Evolutionary conservation across 2,113 vertebrate genomes (phyloP).

Genomic region (Pomatostomus ruficeps): DNA sequence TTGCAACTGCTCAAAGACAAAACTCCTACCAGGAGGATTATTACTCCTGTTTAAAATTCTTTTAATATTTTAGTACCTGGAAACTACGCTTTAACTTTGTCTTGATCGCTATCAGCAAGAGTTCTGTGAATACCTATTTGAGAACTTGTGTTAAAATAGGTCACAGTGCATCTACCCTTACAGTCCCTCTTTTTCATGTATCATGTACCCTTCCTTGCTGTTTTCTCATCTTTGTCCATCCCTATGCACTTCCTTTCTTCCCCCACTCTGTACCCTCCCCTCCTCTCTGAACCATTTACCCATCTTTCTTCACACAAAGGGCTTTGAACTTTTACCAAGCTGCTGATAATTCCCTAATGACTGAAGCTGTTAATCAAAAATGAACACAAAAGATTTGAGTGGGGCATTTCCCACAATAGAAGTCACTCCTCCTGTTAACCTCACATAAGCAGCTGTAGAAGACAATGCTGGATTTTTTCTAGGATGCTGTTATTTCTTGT

Average conservation of each 20-base stretch:
- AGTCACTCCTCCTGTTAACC: slow-evolving; percentile 39
- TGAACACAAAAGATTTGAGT: slow-evolving; percentile 46
- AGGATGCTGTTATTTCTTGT: background rate
- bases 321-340: slow-evolving; percentile 51
- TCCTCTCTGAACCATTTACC: background rate
- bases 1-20: background rate
- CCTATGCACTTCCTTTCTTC: background rate
- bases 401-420: slow-evolving; percentile 36
- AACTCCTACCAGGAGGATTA: background rate
- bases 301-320: slow-evolving; percentile 37
- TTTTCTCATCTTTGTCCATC: background rate
- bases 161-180: background rate
- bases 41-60: background rate
- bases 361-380: slow-evolving; percentile 51
- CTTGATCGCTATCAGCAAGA: background rate
- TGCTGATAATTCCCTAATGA: background rate
- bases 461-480: slow-evolving; percentile 42
- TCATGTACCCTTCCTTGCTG: background rate
- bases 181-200: background rate
- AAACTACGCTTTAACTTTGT: background rate
- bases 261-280: background rate
- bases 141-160: background rate
- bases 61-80: background rate
- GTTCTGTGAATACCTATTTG: background rate
- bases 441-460: slow-evolving; percentile 12